Evolutionary conservation across 1,140 invertebrate genomes (phyloP).

Genomic region (Drosophila equinoxialis): DNA sequence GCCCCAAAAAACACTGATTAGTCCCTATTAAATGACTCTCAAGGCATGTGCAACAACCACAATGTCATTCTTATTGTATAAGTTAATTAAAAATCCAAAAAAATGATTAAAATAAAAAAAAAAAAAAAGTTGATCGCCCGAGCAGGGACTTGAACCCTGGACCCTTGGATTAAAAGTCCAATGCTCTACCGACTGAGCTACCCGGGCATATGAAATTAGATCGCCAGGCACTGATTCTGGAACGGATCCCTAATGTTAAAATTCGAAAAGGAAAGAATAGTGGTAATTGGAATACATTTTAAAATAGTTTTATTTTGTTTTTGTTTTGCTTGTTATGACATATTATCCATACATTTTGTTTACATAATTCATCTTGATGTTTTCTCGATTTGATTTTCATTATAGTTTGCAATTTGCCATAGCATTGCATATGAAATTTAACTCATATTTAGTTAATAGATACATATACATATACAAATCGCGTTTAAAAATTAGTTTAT

Average conservation of each 20-base stretch:
- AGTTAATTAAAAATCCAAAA: background rate
- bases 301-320: conserved; percentile 78
- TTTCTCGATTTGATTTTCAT: conserved; percentile 40
- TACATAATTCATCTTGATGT: conserved; percentile 65
- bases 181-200: conserved; percentile 92
- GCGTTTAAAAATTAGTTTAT: conserved; percentile 67
- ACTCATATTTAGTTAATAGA: conserved; percentile 60
- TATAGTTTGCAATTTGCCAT: conserved; percentile 67
- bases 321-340: conserved; percentile 42
- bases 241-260: background rate
- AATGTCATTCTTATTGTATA: no score
- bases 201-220: conserved; percentile 84
- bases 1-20: no score
- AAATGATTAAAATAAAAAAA: background rate
- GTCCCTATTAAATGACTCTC: no score
- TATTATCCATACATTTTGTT: conserved; percentile 68
- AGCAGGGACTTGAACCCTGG: conserved; percentile 92
- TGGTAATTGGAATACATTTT: conserved; percentile 53
- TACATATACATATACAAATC: conserved; percentile 57
- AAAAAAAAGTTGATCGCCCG: conserved; percentile 84
- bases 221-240: background rate
- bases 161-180: conserved; percentile 92
- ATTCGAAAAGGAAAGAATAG: background rate
- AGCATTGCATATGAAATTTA: conserved; percentile 54
- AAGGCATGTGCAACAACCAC: no score